Base-by-base conservation (phyloP, 2,888 invertebrate species). In the Lepidochrysops patricia region DNA sequence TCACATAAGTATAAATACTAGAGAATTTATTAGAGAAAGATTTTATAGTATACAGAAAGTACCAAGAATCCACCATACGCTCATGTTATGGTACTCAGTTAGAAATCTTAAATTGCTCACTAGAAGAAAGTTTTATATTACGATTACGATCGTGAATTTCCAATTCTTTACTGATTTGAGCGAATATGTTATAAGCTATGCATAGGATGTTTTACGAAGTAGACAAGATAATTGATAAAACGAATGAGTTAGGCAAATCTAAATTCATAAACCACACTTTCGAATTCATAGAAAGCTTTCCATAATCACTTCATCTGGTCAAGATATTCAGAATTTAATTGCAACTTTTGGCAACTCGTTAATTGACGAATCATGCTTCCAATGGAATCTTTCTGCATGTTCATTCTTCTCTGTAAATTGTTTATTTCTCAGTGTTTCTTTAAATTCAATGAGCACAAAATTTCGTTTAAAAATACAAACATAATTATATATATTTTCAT, bases 341-440 rank as follows among this genome's bases (percentile, higher is more conserved):
- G 54, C 54, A 54, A 32, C 32, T 54, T 54, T 54, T 54, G 54
- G 54, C 54, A 54, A 54, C 54, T 29, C 54, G 54, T 19, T 54
- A 54, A 54, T 19, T 19, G 54, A 54, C 12, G 54, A 54, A 32
- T 54, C 54, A 54, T 32, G 13, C 15, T n/a, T 54, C 29, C 27
- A 54, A 29, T 29, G 29, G 19, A 54, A 13, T 26, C 13, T 50
- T 50, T 50, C 26, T 50, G 26, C 50, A 13, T 27, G 15, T 50
- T 50, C 26, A 50, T 27, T 13, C 4, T 52, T 54, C 29, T 54
- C 32, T 54, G 29, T 54, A 15, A 54, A 15, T 54, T 9, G 15
- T 29, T 29, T 13, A 15, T 27, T 29, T 19, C 15, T 13, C 15
- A 54, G 54, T 32, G 15, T 54, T 54, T 12, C 27, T 15, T 54